Evolutionary conservation across 2,888 invertebrate genomes (phyloP).

Genomic region (Glomeris marginata): DNA sequence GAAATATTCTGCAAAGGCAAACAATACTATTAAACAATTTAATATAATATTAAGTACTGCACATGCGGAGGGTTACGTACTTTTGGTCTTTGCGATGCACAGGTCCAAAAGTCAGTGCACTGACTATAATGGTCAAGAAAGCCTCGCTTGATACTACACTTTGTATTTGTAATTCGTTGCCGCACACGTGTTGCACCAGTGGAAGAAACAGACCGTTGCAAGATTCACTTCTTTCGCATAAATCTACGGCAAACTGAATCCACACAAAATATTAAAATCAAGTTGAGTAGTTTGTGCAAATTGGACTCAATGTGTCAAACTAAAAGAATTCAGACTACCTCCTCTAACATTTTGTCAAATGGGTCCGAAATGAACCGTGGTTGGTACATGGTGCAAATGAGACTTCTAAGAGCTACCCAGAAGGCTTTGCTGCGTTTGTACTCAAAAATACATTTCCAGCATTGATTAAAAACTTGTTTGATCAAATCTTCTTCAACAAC

Average conservation of each 20-base stretch:
- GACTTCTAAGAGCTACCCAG: too few species aligned
- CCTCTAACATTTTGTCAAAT: too few species aligned
- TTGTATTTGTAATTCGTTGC: too few species aligned
- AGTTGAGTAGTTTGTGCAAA: neutral
- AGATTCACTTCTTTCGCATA: slow-evolving; percentile 5
- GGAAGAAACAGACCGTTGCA: slow-evolving; percentile 5
- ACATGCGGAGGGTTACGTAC: neutral
- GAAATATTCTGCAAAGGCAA: neutral
- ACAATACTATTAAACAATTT: too few species aligned
- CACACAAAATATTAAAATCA: neutral
- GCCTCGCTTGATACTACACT: neutral
- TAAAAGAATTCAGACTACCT: too few species aligned
- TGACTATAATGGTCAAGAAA: neutral
- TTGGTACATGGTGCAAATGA: too few species aligned
- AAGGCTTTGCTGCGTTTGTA: too few species aligned
- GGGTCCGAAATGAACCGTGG: too few species aligned
- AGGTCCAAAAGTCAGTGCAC: slow-evolving; percentile 5
- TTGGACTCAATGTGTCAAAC: neutral
- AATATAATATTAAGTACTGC: neutral
- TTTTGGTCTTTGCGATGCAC: slow-evolving; percentile 3
- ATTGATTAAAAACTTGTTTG: too few species aligned
- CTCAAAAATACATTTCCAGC: too few species aligned
- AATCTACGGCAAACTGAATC: neutral
- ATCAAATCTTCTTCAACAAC: too few species aligned
- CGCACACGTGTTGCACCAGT: neutral